Base-by-base conservation (phyloP, 1,140 invertebrate genomes). In the Onthophagus taurus region DNA sequence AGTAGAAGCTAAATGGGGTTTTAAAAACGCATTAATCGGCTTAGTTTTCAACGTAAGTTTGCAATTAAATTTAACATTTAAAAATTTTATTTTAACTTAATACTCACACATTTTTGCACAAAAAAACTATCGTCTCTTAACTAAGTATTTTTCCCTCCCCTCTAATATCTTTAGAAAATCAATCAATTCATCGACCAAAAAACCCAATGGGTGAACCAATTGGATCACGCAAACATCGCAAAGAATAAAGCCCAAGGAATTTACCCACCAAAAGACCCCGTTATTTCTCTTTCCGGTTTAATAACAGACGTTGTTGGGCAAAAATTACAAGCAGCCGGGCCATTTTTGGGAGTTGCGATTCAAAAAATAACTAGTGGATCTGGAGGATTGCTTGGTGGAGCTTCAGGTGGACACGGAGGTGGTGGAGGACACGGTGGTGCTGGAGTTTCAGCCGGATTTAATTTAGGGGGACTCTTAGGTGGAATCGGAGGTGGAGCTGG, bases 11-110 rank as follows among this genome's bases (percentile, higher is more conserved):
- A 80, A 79, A 57, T 77, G 78, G 48, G 81, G 80, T 51, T 72
- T 80, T 48, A 80, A 81, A 57, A 84, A 84, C 60, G 81, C 81
- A 6, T 69, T 85, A 37, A 68, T 85, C 50, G 81, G 80, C 59
- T 83, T 84, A 63, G 80, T 85, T 1, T 85, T 85, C 58, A 79
- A 81, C 60, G 83, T 85, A 75, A 83, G 76, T 78, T 68, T 45
- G 19, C 19, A 4, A 23, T 24, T 6, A 8, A 17, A 13, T 2
- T 33, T 16, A 16, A 34, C 3, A 34, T 11, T 34, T 34, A 34
- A 11, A 34, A n/a, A n/a, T n/a, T n/a, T n/a, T n/a, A n/a, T n/a
- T n/a, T n/a, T n/a, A n/a, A n/a, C n/a, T n/a, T 12, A 31, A 12
- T 12, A 29, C 12, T 29, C 12, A 29, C 9, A 29, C 26, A 2